Percentiles rank a stretch among this genome's conserved stretches.
Evolutionary conservation across 2,888 invertebrate species (phyloP).

Genomic region (Himalopsyche tibetana): DNA sequence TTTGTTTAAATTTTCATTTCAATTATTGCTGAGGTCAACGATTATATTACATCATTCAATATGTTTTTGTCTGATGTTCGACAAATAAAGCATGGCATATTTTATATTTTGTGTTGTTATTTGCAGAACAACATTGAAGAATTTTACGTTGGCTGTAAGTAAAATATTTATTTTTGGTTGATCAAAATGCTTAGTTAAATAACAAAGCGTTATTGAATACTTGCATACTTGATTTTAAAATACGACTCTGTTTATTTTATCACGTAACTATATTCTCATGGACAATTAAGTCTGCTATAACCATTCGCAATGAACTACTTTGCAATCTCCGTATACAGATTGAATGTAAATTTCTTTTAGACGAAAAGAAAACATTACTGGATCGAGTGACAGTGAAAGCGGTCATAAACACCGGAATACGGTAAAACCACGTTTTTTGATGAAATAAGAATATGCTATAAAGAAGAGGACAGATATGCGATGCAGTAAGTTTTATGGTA

Average conservation of each 20-base stretch:
- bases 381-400: constrained; percentile 46
- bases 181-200: too few relatives aligned
- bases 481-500: neutral
- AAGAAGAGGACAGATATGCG: neutral
- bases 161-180: too few relatives aligned
- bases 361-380: constrained; percentile 48
- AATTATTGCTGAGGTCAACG: too few relatives aligned
- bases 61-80: too few relatives aligned
- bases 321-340: neutral
- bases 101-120: too few relatives aligned
- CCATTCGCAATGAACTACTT: neutral
- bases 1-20: too few relatives aligned
- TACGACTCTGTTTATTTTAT: neutral
- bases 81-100: too few relatives aligned
- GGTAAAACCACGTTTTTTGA: neutral
- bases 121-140: too few relatives aligned
- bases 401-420: neutral
- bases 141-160: too few relatives aligned
- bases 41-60: too few relatives aligned
- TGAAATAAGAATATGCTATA: constrained; percentile 10
- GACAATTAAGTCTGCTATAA: neutral
- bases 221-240: too few relatives aligned
- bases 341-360: constrained; percentile 48
- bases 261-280: constrained; percentile 4
- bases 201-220: too few relatives aligned